A percentile compares a stretch with the other conserved stretches of the same genome.
phyloP scores from a whole-genome alignment of 2,888 invertebrate species.

The Bembecia ichneumoniformis region DNA sequence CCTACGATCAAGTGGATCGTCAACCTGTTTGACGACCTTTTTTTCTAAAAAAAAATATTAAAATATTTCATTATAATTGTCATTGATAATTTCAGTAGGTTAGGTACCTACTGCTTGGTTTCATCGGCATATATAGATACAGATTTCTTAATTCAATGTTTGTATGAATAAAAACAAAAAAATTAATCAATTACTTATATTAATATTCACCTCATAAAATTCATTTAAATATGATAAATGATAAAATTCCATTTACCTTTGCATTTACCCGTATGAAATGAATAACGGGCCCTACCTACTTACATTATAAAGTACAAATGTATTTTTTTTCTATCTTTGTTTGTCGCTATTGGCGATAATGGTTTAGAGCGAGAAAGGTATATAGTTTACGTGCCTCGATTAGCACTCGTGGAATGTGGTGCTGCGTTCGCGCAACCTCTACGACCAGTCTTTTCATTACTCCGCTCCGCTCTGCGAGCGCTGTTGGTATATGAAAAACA shows the following conservation, averaged over 20 bases:
- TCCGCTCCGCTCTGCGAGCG: constrained; percentile 28
- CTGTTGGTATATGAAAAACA: constrained; percentile 33
- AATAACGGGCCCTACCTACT: constrained; percentile 53
- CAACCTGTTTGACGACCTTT: no score
- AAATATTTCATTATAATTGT: no score
- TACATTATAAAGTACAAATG: constrained; percentile 35
- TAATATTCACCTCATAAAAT: no score
- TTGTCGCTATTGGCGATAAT: constrained; percentile 8
- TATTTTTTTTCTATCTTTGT: constrained; percentile 20
- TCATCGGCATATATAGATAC: no score
- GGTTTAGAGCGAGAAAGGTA: constrained; percentile 36
- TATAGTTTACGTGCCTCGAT: constrained; percentile 39
- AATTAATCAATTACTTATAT: no score
- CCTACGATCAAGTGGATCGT: no score
- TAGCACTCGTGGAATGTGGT: constrained; percentile 62
- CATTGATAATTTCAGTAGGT: no score
- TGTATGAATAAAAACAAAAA: no score
- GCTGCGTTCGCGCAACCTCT: constrained; percentile 55
- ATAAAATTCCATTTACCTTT: constrained; percentile 33
- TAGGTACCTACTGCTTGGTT: no score
- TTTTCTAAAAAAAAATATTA: no score
- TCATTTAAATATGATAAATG: constrained; percentile 12
- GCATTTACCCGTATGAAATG: constrained; percentile 37
- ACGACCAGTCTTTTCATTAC: constrained; percentile 54
- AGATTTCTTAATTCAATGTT: no score